These are phyloP conservation scores for Poecilia wingei DNA, from an alignment of 2,797 vertebrate genomes.

Conservation along the genomic window DNA sequence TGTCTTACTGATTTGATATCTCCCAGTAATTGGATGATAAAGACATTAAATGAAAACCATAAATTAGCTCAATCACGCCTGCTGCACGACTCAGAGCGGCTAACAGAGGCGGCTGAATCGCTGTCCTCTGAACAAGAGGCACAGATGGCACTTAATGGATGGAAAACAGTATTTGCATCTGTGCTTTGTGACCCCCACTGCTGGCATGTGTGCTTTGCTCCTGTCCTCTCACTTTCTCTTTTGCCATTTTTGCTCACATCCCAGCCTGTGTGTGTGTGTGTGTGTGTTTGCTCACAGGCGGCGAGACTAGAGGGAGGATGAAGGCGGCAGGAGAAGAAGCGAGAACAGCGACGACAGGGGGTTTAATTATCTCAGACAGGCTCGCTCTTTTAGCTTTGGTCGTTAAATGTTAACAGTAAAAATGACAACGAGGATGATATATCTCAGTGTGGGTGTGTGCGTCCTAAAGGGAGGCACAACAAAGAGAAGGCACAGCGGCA, in stretches of 20 bases:
- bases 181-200: constrained; percentile 35
- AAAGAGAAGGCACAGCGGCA: constrained; percentile 18
- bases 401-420: constrained; percentile 64
- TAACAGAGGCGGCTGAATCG: constrained; percentile 15
- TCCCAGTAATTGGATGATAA: constrained; percentile 49
- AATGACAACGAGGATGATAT: constrained; percentile 17
- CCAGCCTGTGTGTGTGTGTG: constrained; percentile 23
- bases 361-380: constrained; percentile 76
- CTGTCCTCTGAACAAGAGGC: background rate
- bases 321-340: background rate
- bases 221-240: constrained; percentile 10
- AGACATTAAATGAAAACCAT: constrained; percentile 58
- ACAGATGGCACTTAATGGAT: constrained; percentile 50
- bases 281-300: constrained; percentile 51
- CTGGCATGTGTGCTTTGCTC: constrained; percentile 21
- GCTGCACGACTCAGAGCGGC: constrained; percentile 18
- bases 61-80: constrained; percentile 49
- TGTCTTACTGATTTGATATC: constrained; percentile 8
- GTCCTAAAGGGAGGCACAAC: constrained; percentile 26
- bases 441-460: background rate
- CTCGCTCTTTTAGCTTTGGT: constrained; percentile 39
- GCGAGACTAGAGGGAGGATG: constrained; percentile 2
- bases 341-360: background rate
- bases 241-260: constrained; percentile 56
- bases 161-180: constrained; percentile 48